Evolutionary conservation across 1,140 invertebrate species (phyloP), one percentile per base, ranked within the genome.

Genomic region (Drosophila saltans): DNA sequence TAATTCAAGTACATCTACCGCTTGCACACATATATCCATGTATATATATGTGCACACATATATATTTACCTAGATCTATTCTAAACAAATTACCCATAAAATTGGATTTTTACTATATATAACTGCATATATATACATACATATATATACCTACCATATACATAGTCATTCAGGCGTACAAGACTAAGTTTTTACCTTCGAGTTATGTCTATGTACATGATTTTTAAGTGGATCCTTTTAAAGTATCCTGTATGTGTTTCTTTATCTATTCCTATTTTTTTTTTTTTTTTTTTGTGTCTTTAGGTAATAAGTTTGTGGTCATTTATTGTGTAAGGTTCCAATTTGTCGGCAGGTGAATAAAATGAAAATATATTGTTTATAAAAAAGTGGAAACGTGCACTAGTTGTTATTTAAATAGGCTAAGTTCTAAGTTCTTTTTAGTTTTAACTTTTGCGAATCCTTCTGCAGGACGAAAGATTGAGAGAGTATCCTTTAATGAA

Each of bases 271-370:
- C 16, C 57, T 36, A 36, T 24, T 40, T 9, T 33, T 59, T 59
- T 59, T 39, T 39, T 59, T 59, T 59, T 39, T 39, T 59, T 59
- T 59, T 59, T 52, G 45, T 52, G 24, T 52, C 57, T 16, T 67
- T 77, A 77, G 74, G 69, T n/a, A 58, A 64, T 85, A 85, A 85
- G 83, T 85, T 81, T 82, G 72, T 85, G 82, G 82, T 85, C 70
- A 81, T 74, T 74, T 74, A 70, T 48, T 75, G 75, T 81, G 52
- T 85, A 81, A 85, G 81, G 72, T 75, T 79, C 69, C 68, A 82
- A 71, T 75, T 85, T 82, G 75, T 88, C 75, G 66, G 79, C 63
- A 82, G 72, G 66, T 80, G 55, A 69, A 73, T 83, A 71, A 70
- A 80, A 84, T 66, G 9, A 59, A 59, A 59, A 39, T 52, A 52